These are phyloP conservation scores for Chrysodeixis includens DNA, from an alignment of 2,888 invertebrate genomes.

Conservation along the genomic window DNA sequence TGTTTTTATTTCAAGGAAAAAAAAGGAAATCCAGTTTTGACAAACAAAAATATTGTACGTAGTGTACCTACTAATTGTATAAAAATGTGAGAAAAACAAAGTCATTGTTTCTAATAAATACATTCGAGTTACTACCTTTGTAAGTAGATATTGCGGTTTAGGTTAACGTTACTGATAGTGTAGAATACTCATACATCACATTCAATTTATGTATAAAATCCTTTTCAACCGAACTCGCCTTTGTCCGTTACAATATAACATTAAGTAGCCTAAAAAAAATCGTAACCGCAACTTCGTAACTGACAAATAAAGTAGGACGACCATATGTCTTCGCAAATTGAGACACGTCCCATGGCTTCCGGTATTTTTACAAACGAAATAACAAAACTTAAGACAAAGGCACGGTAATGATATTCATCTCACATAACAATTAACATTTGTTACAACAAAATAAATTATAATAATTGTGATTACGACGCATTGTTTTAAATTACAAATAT, in stretches of 20 bases:
- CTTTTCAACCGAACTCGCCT: neutral
- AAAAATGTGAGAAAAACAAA: too few relatives aligned
- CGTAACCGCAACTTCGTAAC: neutral
- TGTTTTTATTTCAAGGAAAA: too few relatives aligned
- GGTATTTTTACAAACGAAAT: slow-evolving; percentile 8
- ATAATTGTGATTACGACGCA: neutral
- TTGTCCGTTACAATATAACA: neutral
- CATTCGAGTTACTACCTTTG: too few relatives aligned
- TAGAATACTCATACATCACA: neutral
- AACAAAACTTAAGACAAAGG: neutral
- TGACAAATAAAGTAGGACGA: slow-evolving; percentile 21
- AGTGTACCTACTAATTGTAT: too few relatives aligned
- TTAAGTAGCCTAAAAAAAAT: neutral
- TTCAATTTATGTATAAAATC: neutral
- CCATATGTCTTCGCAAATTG: slow-evolving; percentile 21
- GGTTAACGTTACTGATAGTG: neutral
- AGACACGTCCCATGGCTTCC: slow-evolving; percentile 21
- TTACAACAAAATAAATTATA: slow-evolving; percentile 7
- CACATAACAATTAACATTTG: slow-evolving; percentile 13
- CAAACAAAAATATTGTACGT: too few relatives aligned
- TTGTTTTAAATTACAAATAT: slow-evolving; percentile 8
- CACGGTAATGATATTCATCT: slow-evolving; percentile 24
- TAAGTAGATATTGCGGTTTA: neutral
- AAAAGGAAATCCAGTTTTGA: too few relatives aligned
- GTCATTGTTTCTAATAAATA: too few relatives aligned